Base-by-base conservation (phyloP, 2,888 invertebrate species). In the Smittia aterrima region DNA sequence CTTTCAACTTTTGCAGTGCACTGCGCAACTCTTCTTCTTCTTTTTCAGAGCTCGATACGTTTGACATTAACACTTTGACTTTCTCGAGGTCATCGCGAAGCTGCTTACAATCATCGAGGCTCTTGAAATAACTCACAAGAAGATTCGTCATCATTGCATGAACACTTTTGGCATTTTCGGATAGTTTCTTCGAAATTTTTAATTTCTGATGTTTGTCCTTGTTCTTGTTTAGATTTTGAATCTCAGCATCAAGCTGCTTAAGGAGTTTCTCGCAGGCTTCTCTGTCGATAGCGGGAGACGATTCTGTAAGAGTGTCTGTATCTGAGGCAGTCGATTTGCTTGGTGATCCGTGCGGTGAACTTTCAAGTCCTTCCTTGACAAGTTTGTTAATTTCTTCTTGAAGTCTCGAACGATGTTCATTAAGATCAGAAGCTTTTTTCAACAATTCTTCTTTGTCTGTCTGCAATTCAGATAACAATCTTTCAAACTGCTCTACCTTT, bases 1-100 rank as follows among this genome's bases (percentile, higher is more conserved):
- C 85, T 76, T 84, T 82, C n/a, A 86, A 81, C 64, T 84, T 77
- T 68, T 75, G 79, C 78, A 85, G 84, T 75, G 85, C 84, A 76
- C 85, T 85, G 54, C 79, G 78, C n/a, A 83, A 80, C 76, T 83
- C 82, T 79, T 84, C 81, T 7, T 24, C 22, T 4, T 62, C 13
- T 13, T 22, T 53, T 13, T 54, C 38, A 22, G 53, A 13, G 13
- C 53, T 27, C 4, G 54, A 27, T 11, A 71, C 32, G n/a, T 27
- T 27, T 22, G 18, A 54, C 2, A 71, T 16, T 32, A 32, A 24
- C 22, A 71, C 25, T 58, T 71, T 71, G 16, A 71, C 71, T 13
- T 54, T 71, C n/a, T 71, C 71, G 11, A 58, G 38, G 9, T 71
- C 71, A 32, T 71, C 71, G 20, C 71, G 71, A 11, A 71, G 22